Base-by-base conservation (phyloP, 2,888 invertebrate species). In the Barypeithes pellucidus region DNA sequence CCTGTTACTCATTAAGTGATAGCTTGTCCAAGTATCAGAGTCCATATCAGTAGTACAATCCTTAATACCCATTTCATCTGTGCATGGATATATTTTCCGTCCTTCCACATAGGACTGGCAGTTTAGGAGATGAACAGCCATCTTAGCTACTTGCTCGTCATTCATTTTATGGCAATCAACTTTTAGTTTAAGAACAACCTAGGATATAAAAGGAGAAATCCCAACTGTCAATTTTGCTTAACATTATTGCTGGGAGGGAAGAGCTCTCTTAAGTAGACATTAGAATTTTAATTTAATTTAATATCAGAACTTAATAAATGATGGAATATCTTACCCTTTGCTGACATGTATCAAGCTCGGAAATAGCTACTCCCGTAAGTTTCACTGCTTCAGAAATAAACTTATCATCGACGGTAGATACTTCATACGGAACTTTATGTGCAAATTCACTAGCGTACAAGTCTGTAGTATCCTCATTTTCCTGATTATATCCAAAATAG, bases 31-130 rank as follows among this genome's bases (percentile, higher is more conserved):
- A 54, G 89, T 89, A 78, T 90, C 90, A 2, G 89, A 83, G 81
- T 91, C 91, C 92, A 92, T 92, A 41, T 87, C 84, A 20, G 84
- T 87, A 1, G 92, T 92, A 81, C 92, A 92, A 73, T 90, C 89
- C 79, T 88, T 88, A 63, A 92, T 85, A 41, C 87, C 89, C 92
- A 92, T 92, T 73, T 88, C 85, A 43, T 88, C 87, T 0, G 89
- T 89, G 79, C 92, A 92, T 0, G 89, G 88, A 82, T 87, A 92
- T 39, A 88, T 86, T 77, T 86, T 86, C 65, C 91, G 85, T 3
- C 90, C 89, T 83, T 92, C 92, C 7, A 88, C 87, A 47, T 87
- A 86, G 0, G 90, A 89, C 80, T 92, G 92, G 80, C 92, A 92
- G 83, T 92, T 92, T 54, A 92, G 84, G 36, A 92, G 85, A 82